These are phyloP conservation scores for Nasonia longicornis DNA, from an alignment of 1,140 invertebrate genomes.

Conservation along the genomic window DNA sequence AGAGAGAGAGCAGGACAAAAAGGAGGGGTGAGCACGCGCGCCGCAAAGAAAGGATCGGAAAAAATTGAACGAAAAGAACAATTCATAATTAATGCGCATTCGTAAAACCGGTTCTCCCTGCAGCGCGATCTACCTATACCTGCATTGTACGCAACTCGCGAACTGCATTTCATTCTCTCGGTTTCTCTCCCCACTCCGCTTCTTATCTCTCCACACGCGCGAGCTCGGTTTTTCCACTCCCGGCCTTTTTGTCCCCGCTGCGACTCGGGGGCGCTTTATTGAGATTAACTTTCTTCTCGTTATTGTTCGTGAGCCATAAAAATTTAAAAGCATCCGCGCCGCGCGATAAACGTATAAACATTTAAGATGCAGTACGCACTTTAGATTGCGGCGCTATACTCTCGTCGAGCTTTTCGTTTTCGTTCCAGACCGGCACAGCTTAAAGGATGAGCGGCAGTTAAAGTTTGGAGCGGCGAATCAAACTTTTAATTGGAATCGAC, in stretches of 20 bases:
- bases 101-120: slow-evolving; percentile 26
- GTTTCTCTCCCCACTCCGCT: neutral
- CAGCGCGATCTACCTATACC: neutral
- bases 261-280: neutral
- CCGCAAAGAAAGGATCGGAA: neutral
- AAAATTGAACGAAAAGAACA: slow-evolving; percentile 32
- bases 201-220: neutral
- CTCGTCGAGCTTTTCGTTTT: no score
- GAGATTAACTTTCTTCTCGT: slow-evolving; percentile 3
- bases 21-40: no score
- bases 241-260: neutral
- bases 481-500: neutral
- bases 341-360: neutral
- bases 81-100: slow-evolving; percentile 43
- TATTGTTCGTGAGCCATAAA: neutral
- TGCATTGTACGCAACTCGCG: slow-evolving; percentile 8
- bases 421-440: neutral
- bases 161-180: slow-evolving; percentile 34
- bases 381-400: no score
- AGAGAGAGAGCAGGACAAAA: neutral
- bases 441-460: neutral
- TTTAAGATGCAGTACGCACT: neutral
- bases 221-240: neutral
- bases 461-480: neutral
- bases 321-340: neutral